These are phyloP conservation scores for Acropora tenuis DNA, from an alignment of 64 coral and sea anemone species.

Conservation along the genomic window DNA sequence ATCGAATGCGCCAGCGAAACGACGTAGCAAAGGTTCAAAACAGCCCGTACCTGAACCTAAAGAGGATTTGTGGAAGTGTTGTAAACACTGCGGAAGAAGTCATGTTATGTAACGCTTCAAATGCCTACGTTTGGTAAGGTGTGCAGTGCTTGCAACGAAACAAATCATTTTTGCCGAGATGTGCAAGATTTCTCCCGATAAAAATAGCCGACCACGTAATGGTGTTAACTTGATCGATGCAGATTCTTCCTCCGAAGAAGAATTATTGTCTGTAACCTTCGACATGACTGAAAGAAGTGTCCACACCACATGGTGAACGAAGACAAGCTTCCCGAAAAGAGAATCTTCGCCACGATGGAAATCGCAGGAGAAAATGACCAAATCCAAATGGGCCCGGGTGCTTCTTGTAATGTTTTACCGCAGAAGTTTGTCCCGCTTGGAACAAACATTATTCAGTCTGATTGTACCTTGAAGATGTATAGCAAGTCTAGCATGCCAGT, in stretches of 20 bases:
- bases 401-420: slow-evolving; percentile 45
- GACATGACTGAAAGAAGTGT: slow-evolving; percentile 5
- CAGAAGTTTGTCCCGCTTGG: slow-evolving; percentile 13
- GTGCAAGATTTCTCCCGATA: not conserved
- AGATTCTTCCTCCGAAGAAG: slow-evolving; percentile 34
- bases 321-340: slow-evolving; percentile 7
- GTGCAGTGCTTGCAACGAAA: not conserved
- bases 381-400: slow-evolving; percentile 38
- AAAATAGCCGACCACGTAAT: not conserved
- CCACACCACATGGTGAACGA: not conserved
- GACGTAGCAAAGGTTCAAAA: not conserved
- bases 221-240: slow-evolving; percentile 4
- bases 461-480: slow-evolving; percentile 1
- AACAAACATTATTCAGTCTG: not conserved
- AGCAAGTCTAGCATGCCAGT: slow-evolving; percentile 16
- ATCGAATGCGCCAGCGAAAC: slow-evolving; percentile 3
- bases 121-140: slow-evolving; percentile 1
- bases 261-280: slow-evolving; percentile 21
- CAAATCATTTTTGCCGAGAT: slow-evolving; percentile 25
- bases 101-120: slow-evolving; percentile 5
- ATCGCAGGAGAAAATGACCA: not conserved
- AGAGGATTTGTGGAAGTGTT: slow-evolving; percentile 8
- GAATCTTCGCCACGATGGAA: slow-evolving; percentile 29
- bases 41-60: not conserved
- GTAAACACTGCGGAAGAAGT: slow-evolving; percentile 13